A percentile compares a stretch with the other conserved stretches of the same genome.
Conservation (phyloP, 37 sponge, comb jelly and placozoan species). For the Tethya wilhelma region DNA sequence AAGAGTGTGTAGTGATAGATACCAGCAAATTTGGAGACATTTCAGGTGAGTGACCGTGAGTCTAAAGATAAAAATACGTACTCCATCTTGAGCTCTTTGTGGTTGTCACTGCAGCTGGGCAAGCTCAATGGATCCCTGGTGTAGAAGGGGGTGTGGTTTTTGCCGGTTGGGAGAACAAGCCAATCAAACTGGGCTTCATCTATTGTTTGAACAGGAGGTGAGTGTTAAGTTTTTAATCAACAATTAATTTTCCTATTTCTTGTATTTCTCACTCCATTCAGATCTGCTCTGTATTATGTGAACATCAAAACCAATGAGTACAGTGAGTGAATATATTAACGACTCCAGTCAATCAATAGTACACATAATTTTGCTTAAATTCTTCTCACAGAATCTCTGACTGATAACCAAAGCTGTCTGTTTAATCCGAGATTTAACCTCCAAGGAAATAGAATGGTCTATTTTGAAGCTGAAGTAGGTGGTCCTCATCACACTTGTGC, state of each 20-base stretch:
- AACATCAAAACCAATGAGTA: conserved; percentile 30
- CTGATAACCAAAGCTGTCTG: conserved; percentile 23
- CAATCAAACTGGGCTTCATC: conserved; percentile 78
- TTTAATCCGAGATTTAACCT: conserved; percentile 62
- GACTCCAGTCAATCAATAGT: neutral
- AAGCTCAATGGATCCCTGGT: conserved; percentile 58
- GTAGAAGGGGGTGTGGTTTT: conserved; percentile 66
- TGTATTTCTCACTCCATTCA: neutral
- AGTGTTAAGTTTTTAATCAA: no score
- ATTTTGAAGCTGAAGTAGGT: conserved; percentile 32
- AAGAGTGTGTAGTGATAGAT: conserved; percentile 42
- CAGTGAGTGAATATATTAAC: conserved; percentile 45
- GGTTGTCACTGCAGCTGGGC: conserved; percentile 42
- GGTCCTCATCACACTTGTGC: conserved; percentile 79
- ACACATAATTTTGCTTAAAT: neutral
- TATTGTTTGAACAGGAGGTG: conserved; percentile 79
- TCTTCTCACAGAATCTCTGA: conserved; percentile 52
- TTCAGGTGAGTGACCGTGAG: conserved; percentile 60
- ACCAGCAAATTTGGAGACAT: conserved; percentile 43
- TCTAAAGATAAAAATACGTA: no score
- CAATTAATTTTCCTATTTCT: no score
- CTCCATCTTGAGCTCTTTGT: no score
- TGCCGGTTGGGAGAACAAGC: conserved; percentile 82
- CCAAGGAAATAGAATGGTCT: conserved; percentile 64
- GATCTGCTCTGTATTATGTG: conserved; percentile 71